phyloP scores from a whole-genome alignment of 1,140 invertebrate genomes.

The Platorchestia sp. region DNA sequence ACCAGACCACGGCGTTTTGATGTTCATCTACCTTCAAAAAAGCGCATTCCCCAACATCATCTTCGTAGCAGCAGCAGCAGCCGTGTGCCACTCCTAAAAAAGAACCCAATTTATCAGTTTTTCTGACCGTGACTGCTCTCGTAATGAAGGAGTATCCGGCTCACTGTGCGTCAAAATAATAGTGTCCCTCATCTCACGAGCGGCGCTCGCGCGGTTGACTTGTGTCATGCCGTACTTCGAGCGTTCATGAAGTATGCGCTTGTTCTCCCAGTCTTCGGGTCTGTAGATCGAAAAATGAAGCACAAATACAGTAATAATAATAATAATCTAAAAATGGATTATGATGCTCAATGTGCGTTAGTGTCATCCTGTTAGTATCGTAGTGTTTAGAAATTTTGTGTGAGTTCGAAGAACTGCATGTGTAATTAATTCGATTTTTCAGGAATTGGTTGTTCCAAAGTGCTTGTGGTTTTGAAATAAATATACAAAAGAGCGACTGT shows the following conservation, averaged over 20 bases:
- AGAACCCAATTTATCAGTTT: background rate
- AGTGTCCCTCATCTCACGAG: background rate
- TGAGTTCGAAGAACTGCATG: background rate
- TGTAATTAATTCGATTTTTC: background rate
- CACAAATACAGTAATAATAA: too few relatives aligned
- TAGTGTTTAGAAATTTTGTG: too few relatives aligned
- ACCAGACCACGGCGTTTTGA: background rate
- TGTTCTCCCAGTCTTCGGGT: background rate
- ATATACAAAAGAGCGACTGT: background rate
- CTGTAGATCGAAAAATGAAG: background rate
- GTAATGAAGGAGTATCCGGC: background rate
- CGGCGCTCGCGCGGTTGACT: background rate
- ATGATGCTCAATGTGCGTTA: too few relatives aligned
- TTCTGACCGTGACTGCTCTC: conserved; percentile 33
- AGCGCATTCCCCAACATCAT: background rate
- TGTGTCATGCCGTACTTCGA: background rate
- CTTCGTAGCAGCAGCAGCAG: background rate
- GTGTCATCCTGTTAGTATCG: too few relatives aligned
- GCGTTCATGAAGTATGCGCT: background rate
- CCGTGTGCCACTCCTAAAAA: background rate
- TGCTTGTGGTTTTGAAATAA: background rate
- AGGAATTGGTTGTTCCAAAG: background rate
- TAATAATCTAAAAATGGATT: too few relatives aligned
- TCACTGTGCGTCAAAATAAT: conserved; percentile 5
- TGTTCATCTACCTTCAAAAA: background rate